phyloP scores from a whole-genome alignment of 2,113 vertebrate genomes.

The Otis tarda region DNA sequence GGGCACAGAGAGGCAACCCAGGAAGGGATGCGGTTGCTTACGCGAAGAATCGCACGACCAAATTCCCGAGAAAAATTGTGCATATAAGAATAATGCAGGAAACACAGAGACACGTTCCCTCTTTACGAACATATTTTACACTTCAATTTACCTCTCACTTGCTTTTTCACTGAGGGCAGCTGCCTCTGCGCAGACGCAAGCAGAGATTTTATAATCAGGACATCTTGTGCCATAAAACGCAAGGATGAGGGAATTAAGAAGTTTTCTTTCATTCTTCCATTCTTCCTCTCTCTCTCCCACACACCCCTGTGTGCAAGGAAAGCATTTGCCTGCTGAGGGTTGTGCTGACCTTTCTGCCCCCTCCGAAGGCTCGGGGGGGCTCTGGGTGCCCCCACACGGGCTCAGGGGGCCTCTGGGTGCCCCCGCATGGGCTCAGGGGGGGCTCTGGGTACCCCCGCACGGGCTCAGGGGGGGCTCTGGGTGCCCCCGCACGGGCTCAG shows the following conservation, averaged over 20 bases:
- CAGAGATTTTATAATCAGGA: neutral
- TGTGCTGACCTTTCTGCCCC: neutral
- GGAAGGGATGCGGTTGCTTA: neutral
- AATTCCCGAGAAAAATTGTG: neutral
- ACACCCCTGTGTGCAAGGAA: too few relatives aligned
- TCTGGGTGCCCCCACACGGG: too few relatives aligned
- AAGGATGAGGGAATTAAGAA: neutral
- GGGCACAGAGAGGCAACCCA: rapidly evolving
- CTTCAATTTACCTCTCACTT: neutral
- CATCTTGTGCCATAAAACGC: rapidly evolving
- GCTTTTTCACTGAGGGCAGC: neutral
- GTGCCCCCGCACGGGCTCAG: too few relatives aligned
- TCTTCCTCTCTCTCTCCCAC: neutral
- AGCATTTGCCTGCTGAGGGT: neutral
- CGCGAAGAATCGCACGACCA: rapidly evolving
- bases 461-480: too few relatives aligned
- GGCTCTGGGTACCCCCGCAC: too few relatives aligned
- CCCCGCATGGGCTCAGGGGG: rapidly evolving
- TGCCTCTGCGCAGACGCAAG: too few relatives aligned
- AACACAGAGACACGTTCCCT: neutral
- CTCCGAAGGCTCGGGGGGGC: neutral
- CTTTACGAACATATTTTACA: neutral
- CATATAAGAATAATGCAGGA: neutral
- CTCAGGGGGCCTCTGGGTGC: neutral
- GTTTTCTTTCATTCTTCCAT: neutral